Conservation (phyloP, 2,113 vertebrate species). For the Phoenicopterus ruber region DNA sequence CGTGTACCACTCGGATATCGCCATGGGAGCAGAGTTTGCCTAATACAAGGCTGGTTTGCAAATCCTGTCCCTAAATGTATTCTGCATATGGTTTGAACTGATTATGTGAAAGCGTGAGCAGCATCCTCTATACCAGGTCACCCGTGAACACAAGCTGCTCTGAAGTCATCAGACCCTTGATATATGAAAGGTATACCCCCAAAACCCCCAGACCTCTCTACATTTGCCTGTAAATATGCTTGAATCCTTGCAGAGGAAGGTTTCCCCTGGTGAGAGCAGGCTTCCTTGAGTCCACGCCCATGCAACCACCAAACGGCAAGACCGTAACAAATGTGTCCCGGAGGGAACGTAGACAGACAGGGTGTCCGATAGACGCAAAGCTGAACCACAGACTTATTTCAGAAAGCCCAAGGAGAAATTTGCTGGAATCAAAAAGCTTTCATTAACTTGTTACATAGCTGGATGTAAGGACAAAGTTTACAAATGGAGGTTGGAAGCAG, state of each 20-base stretch:
- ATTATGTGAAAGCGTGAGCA: background rate
- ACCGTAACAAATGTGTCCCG: rapidly evolving
- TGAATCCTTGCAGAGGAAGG: background rate
- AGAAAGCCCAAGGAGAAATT: background rate
- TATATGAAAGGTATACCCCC: rapidly evolving
- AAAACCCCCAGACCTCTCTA: rapidly evolving
- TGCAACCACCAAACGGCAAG: background rate
- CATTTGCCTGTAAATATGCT: background rate
- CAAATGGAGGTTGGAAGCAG: background rate
- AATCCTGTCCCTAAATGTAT: background rate
- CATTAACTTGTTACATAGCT: background rate
- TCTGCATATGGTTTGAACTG: background rate
- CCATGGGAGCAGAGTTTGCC: background rate
- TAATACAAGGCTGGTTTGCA: background rate
- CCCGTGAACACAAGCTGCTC: background rate
- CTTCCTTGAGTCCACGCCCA: background rate
- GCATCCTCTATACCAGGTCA: rapidly evolving
- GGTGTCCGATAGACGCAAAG: background rate
- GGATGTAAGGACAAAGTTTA: background rate
- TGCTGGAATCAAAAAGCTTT: background rate
- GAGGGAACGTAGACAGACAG: rapidly evolving
- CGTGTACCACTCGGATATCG: background rate
- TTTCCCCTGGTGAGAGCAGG: background rate
- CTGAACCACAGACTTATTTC: background rate
- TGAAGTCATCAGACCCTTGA: background rate